These are phyloP conservation scores for Amphipyra berbera DNA, from an alignment of 2,888 invertebrate genomes.

Conservation along the genomic window DNA sequence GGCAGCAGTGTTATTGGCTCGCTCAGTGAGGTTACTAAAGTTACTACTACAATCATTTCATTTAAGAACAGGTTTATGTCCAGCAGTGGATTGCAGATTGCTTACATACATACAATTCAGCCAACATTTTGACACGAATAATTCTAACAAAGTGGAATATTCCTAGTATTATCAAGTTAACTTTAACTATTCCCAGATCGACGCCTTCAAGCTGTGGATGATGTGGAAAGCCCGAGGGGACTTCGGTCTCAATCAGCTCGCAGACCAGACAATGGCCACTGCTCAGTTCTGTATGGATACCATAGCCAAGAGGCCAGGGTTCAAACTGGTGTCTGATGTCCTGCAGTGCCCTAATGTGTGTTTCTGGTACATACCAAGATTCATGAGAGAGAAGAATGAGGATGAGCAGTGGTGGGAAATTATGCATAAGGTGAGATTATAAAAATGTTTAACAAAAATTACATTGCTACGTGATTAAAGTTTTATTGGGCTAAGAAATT, in stretches of 20 bases:
- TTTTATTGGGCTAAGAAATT: no score
- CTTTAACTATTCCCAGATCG: slow-evolving; percentile 87
- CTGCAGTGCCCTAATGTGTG: slow-evolving; percentile 96
- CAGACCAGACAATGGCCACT: slow-evolving; percentile 91
- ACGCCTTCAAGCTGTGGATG: slow-evolving; percentile 97
- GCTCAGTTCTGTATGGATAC: slow-evolving; percentile 90
- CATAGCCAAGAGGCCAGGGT: slow-evolving; percentile 88
- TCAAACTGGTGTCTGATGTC: slow-evolving; percentile 88
- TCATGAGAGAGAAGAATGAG: slow-evolving; percentile 82
- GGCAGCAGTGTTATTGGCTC: no score
- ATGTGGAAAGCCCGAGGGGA: slow-evolving; percentile 96
- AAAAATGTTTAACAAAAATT: no score
- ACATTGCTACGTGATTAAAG: no score
- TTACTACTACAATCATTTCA: no score
- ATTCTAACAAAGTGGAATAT: no score
- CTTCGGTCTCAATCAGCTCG: slow-evolving; percentile 88
- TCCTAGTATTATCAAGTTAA: neutral
- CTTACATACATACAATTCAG: no score
- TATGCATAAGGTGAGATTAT: slow-evolving; percentile 83
- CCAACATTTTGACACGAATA: no score
- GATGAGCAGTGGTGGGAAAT: slow-evolving; percentile 86
- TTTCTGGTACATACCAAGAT: slow-evolving; percentile 95
- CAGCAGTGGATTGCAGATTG: no score
- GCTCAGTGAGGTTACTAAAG: no score
- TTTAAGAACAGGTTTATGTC: no score